Conservation (phyloP, 1,140 invertebrate species). For the Psix sp. region DNA sequence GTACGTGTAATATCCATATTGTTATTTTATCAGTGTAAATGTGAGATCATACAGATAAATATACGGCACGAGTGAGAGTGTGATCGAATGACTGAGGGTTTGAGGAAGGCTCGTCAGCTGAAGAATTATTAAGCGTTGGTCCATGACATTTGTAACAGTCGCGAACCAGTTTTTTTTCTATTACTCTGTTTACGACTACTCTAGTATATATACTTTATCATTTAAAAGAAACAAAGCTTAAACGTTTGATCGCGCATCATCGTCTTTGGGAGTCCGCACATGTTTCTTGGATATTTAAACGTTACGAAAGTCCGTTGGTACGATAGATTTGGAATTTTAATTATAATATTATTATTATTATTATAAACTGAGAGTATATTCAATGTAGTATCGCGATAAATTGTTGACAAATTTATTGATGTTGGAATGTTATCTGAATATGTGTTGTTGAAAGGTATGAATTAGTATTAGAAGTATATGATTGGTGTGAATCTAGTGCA, state of each 20-base stretch:
- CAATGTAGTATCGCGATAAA: conserved; percentile 33
- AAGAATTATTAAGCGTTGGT: conserved; percentile 67
- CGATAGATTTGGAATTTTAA: conserved; percentile 21
- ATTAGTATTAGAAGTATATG: not conserved
- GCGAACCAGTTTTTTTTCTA: conserved; percentile 49
- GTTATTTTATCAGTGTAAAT: conserved; percentile 54
- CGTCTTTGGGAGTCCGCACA: conserved; percentile 50
- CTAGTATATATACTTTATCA: conserved; percentile 53
- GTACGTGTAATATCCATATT: conserved; percentile 54
- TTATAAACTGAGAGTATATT: conserved; percentile 17
- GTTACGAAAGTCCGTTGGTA: conserved; percentile 9
- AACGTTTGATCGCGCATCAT: conserved; percentile 40
- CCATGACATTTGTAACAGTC: conserved; percentile 71
- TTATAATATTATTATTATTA: conserved; percentile 14
- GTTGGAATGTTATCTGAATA: conserved; percentile 50
- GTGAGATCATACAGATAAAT: conserved; percentile 23
- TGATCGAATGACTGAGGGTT: conserved; percentile 35
- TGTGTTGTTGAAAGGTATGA: conserved; percentile 49
- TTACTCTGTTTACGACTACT: conserved; percentile 51
- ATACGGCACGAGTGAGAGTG: conserved; percentile 24
- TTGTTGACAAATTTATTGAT: conserved; percentile 57
- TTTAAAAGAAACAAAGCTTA: conserved; percentile 28
- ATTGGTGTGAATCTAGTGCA: conserved; percentile 27
- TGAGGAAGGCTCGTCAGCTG: conserved; percentile 44
- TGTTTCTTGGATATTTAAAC: conserved; percentile 20